Conservation (phyloP, 2,113 vertebrate genomes). For the Laticauda colubrina region DNA sequence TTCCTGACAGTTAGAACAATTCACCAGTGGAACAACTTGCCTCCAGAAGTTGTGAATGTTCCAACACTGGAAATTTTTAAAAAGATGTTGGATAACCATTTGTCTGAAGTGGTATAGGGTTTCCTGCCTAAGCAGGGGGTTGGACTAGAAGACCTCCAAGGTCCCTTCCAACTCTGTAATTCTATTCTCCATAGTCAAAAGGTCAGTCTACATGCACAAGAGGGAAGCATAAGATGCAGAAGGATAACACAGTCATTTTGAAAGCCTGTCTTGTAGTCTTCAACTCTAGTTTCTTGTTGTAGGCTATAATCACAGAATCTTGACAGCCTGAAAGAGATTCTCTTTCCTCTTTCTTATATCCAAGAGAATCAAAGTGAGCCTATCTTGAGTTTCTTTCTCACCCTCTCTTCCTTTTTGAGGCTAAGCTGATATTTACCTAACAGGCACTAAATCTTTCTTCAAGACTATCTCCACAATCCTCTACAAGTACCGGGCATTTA, state of each 20-base stretch:
- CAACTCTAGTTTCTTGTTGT: not conserved
- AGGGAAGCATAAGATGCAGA: not conserved
- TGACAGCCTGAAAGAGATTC: not conserved
- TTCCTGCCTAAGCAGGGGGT: no score
- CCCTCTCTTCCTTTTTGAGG: not conserved
- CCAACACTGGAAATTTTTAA: no score
- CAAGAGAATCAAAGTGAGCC: not conserved
- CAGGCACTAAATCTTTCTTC: not conserved
- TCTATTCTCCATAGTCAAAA: not conserved
- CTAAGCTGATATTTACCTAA: not conserved
- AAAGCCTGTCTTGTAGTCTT: not conserved
- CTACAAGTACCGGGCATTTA: not conserved
- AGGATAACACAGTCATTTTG: not conserved
- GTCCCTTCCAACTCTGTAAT: no score
- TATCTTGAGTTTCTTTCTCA: not conserved
- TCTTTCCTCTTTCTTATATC: not conserved
- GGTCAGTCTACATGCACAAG: not conserved
- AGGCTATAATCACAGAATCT: not conserved
- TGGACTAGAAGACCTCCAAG: no score
- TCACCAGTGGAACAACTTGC: no score
- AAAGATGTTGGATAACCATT: no score
- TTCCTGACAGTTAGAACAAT: no score
- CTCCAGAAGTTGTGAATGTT: no score
- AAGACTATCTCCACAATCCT: not conserved
- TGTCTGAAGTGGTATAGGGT: no score